Evolutionary conservation across 2,888 invertebrate genomes (phyloP).

Genomic region (Drosophila merina): DNA sequence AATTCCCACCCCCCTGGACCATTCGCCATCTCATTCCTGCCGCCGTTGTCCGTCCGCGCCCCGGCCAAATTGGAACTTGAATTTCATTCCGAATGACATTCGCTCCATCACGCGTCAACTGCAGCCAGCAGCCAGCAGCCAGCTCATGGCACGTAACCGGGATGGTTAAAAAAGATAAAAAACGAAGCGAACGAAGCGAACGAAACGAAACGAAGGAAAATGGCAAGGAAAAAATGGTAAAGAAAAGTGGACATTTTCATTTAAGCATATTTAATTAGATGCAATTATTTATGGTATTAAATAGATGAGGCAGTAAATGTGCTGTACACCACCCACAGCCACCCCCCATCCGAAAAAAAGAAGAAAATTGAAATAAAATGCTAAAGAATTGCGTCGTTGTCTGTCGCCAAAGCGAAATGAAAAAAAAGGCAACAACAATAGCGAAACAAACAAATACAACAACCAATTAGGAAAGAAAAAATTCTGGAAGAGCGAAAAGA

Average conservation of each 20-base stretch:
- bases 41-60: conserved; percentile 6
- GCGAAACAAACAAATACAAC: conserved; percentile 37
- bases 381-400: conserved; percentile 77
- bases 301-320: conserved; percentile 83
- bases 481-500: conserved; percentile 20
- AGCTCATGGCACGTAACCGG: conserved; percentile 67
- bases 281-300: conserved; percentile 84
- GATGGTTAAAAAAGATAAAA: conserved; percentile 36
- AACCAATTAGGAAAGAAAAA: conserved; percentile 21
- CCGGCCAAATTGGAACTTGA: conserved; percentile 81
- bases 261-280: conserved; percentile 84
- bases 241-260: conserved; percentile 82
- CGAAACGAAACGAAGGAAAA: conserved; percentile 30
- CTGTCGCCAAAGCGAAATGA: conserved; percentile 48
- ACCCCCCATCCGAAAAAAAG: conserved; percentile 47
- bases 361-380: conserved; percentile 80
- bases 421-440: conserved; percentile 19
- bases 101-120: conserved; percentile 84
- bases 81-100: conserved; percentile 84
- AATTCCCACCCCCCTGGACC: background rate
- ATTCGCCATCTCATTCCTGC: background rate
- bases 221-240: conserved; percentile 38
- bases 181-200: background rate
- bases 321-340: conserved; percentile 58
- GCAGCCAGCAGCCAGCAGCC: conserved; percentile 77